Evolutionary conservation across 2,797 vertebrate genomes (phyloP).

Genomic region (Protonibea diacanthus): DNA sequence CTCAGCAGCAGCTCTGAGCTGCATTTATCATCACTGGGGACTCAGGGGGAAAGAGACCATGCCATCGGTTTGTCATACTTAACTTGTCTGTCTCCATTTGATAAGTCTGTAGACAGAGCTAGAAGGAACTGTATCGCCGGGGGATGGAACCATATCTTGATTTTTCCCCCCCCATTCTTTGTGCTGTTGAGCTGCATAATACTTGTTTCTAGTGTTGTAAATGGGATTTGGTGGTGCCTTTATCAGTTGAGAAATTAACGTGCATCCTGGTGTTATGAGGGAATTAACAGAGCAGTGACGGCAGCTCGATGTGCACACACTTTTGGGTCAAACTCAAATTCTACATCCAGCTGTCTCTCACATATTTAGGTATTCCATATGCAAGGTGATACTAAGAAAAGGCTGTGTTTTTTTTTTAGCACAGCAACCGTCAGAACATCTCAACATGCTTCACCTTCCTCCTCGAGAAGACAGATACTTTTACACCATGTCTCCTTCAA

Average conservation of each 20-base stretch:
- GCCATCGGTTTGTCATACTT: slow-evolving; percentile 75
- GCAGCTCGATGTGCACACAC: slow-evolving; percentile 8
- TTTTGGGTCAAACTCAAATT: slow-evolving; percentile 42
- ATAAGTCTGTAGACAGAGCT: slow-evolving; percentile 49
- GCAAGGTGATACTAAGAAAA: slow-evolving; percentile 41
- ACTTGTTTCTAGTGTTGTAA: slow-evolving; percentile 32
- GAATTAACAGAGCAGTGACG: slow-evolving; percentile 14
- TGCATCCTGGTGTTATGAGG: slow-evolving; percentile 1
- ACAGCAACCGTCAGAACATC: slow-evolving; percentile 42
- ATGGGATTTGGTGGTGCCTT: slow-evolving; percentile 25
- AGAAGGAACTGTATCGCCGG: slow-evolving; percentile 43
- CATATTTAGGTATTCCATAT: slow-evolving; percentile 37
- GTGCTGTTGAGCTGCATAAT: slow-evolving; percentile 22
- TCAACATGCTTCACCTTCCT: slow-evolving; percentile 36
- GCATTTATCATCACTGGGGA: slow-evolving; percentile 73
- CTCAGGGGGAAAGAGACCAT: slow-evolving; percentile 54
- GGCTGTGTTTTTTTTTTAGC: slow-evolving; percentile 14
- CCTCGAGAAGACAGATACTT: slow-evolving; percentile 41
- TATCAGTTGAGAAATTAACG: slow-evolving; percentile 18
- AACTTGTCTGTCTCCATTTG: slow-evolving; percentile 71
- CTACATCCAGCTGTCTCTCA: slow-evolving; percentile 40
- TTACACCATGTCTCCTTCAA: slow-evolving; percentile 48
- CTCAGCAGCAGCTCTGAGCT: slow-evolving; percentile 66
- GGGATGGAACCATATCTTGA: slow-evolving; percentile 34
- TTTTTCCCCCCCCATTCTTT: neutral